phyloP scores from a whole-genome alignment of 2,797 vertebrate genomes.

The Esox masquinongy region DNA sequence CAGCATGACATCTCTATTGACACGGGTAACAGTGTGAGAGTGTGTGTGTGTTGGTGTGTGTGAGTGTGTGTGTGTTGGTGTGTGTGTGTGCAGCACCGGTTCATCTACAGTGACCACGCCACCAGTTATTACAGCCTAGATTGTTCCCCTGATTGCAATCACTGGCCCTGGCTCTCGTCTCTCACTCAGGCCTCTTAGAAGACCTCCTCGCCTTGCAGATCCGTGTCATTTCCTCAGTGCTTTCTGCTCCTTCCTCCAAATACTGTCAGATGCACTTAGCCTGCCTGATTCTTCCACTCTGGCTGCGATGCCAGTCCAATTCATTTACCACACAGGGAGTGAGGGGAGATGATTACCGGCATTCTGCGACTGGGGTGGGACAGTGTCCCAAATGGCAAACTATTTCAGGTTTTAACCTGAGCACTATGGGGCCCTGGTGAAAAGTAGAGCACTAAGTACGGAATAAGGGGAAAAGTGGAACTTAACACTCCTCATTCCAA shows the following conservation, averaged over 20 bases:
- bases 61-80: no score
- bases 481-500: no score
- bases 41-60: no score
- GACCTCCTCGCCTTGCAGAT: slow-evolving; percentile 25
- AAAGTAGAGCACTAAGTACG: no score
- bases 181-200: slow-evolving; percentile 16
- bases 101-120: slow-evolving; percentile 34
- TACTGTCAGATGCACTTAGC: slow-evolving; percentile 37
- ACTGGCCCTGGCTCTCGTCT: slow-evolving; percentile 54
- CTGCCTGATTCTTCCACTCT: slow-evolving; percentile 51
- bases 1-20: no score
- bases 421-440: no score
- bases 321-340: slow-evolving; percentile 49
- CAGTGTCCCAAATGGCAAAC: no score
- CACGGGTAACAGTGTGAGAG: no score
- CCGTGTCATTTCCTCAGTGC: slow-evolving; percentile 32
- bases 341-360: slow-evolving; percentile 42
- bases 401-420: no score
- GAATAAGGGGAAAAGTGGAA: no score
- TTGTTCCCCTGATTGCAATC: slow-evolving; percentile 68
- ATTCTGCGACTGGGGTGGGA: slow-evolving; percentile 2
- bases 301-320: no score
- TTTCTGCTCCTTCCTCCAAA: slow-evolving; percentile 28
- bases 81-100: no score
- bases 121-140: slow-evolving; percentile 55